Conservation (phyloP, 2,113 vertebrate species). For the Catharus minimus region DNA sequence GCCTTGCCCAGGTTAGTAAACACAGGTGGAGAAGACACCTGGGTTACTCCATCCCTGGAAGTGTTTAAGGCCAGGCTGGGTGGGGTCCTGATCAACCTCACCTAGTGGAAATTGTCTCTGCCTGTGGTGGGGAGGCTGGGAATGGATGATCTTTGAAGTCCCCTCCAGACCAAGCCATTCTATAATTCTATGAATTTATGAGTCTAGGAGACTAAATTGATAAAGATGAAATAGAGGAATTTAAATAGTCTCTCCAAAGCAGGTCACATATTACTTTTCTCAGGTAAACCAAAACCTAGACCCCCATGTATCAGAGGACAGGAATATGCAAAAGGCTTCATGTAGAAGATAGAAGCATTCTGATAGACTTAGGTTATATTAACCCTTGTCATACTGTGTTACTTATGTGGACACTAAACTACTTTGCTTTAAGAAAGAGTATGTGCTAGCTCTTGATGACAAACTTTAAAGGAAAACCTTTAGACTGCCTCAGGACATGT, state of each 20-base stretch:
- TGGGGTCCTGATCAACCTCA: background rate
- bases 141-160: background rate
- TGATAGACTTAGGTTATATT: background rate
- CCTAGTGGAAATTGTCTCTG: background rate
- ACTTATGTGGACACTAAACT: background rate
- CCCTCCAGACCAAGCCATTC: background rate
- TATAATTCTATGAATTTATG: no score
- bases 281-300: background rate
- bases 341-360: background rate
- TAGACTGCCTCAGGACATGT: background rate
- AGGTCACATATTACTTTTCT: background rate
- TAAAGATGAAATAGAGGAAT: background rate
- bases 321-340: background rate
- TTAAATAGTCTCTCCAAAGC: background rate
- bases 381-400: background rate
- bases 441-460: background rate
- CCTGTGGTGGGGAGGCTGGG: accelerated
- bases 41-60: background rate
- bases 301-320: background rate
- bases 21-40: background rate
- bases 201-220: background rate
- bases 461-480: background rate
- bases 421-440: background rate
- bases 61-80: background rate
- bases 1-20: background rate